Conservation (phyloP, 2,113 vertebrate genomes). For the Perca flavescens region DNA sequence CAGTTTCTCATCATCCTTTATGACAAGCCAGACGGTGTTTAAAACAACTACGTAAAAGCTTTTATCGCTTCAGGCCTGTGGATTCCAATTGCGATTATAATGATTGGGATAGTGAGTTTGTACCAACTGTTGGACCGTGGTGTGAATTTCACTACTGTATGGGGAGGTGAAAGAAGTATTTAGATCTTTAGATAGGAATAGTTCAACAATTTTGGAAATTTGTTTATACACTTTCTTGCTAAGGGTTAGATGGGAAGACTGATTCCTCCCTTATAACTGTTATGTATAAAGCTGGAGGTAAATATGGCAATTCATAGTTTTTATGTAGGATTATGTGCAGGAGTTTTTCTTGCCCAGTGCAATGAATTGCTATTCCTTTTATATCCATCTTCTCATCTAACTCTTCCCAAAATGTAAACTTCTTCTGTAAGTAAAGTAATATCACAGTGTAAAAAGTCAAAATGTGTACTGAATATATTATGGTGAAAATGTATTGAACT, state of each 20-base stretch:
- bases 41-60: neutral
- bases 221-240: too few species aligned
- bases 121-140: neutral
- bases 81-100: neutral
- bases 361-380: neutral
- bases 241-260: neutral
- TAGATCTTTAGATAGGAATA: neutral
- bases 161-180: neutral
- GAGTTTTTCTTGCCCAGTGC: neutral
- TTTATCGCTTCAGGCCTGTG: neutral
- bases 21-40: conserved; percentile 50
- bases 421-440: neutral
- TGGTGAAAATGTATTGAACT: neutral
- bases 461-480: neutral
- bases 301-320: neutral
- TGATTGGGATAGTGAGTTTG: neutral
- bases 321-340: neutral
- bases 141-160: neutral
- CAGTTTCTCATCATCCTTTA: conserved; percentile 27
- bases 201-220: neutral
- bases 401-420: neutral
- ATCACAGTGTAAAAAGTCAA: neutral
- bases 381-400: neutral
- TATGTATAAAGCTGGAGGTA: neutral
- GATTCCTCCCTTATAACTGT: neutral